Evolutionary conservation across 2,113 vertebrate genomes (phyloP).

Genomic region (Dascyllus trimaculatus): DNA sequence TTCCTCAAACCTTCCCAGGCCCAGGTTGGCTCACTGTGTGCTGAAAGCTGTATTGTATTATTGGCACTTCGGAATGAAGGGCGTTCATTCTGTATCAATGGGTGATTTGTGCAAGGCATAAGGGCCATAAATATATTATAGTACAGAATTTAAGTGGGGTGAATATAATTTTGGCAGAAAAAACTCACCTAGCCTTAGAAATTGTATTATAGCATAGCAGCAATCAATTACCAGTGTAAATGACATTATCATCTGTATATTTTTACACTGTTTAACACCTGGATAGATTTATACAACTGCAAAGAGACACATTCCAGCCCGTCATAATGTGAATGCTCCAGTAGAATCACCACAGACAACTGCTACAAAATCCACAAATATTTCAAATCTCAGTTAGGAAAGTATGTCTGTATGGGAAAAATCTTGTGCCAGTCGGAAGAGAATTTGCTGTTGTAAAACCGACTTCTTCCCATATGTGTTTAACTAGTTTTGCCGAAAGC

Average conservation of each 20-base stretch:
- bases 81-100: conserved; percentile 28
- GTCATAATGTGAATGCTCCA: neutral
- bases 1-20: conserved; percentile 39
- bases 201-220: neutral
- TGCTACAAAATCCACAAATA: neutral
- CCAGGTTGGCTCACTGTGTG: neutral
- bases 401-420: neutral
- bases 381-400: neutral
- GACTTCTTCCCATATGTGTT: too few relatives aligned
- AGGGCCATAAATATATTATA: neutral
- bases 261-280: neutral
- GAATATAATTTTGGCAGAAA: too few relatives aligned
- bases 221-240: neutral
- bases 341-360: neutral
- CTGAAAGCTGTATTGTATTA: conserved; percentile 52
- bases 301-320: neutral
- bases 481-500: too few relatives aligned
- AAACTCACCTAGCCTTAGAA: neutral
- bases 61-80: conserved; percentile 10
- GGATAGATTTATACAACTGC: too few relatives aligned
- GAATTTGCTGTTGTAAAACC: too few relatives aligned
- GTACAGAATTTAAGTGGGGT: neutral
- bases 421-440: too few relatives aligned
- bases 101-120: conserved; percentile 6
- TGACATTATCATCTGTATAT: neutral